These are phyloP conservation scores for Danionella dracula DNA, from an alignment of 2,797 vertebrate genomes.

Conservation along the genomic window DNA sequence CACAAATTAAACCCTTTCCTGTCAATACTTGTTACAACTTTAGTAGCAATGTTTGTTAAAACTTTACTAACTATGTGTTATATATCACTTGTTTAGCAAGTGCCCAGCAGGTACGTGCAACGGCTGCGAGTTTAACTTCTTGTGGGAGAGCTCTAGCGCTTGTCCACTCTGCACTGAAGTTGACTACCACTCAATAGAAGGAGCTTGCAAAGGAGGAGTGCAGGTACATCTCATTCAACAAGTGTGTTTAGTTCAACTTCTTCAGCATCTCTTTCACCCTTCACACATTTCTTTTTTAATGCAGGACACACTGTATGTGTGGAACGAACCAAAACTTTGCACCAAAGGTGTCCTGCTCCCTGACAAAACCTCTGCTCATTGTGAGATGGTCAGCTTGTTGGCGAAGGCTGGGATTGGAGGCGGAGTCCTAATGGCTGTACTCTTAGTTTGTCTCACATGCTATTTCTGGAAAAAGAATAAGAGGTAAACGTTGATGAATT, in stretches of 20 bases:
- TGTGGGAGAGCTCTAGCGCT: constrained; percentile 91
- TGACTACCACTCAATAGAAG: constrained; percentile 91
- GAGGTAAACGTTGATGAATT: constrained; percentile 64
- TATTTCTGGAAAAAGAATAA: constrained; percentile 99
- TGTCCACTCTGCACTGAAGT: constrained; percentile 86
- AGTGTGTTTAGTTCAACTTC: neutral
- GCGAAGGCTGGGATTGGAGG: constrained; percentile 81
- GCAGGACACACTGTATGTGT: constrained; percentile 90
- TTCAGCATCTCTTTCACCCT: neutral
- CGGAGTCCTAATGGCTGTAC: constrained; percentile 83
- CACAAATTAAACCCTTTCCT: too few relatives aligned
- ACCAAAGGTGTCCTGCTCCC: constrained; percentile 82
- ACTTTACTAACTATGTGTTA: too few relatives aligned
- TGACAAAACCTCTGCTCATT: constrained; percentile 76
- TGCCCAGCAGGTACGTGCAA: constrained; percentile 94
- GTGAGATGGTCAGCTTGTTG: constrained; percentile 90
- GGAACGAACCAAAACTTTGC: constrained; percentile 92
- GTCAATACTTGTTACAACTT: too few relatives aligned
- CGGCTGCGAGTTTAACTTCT: constrained; percentile 87
- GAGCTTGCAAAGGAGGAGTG: constrained; percentile 84
- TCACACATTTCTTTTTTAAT: neutral
- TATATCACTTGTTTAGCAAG: constrained; percentile 73
- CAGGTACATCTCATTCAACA: constrained; percentile 69
- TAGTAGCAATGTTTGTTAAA: too few relatives aligned
- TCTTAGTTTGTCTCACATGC: constrained; percentile 89